Conservation (phyloP, 2,888 invertebrate genomes). For the Tiliacea citrago region DNA sequence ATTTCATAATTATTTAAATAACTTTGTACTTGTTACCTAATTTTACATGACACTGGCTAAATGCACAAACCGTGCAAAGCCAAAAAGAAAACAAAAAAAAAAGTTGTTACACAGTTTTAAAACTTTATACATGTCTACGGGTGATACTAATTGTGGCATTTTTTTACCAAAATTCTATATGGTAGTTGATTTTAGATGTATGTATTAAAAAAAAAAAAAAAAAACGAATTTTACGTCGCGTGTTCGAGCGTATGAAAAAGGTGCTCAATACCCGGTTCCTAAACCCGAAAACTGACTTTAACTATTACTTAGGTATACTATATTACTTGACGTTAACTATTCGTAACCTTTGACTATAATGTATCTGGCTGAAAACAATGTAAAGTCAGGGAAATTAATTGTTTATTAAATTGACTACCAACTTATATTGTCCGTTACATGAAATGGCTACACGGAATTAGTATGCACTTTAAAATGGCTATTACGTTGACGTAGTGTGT, state of each 20-base stretch:
- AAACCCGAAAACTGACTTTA: not conserved
- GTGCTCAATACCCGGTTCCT: not conserved
- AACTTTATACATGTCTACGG: not conserved
- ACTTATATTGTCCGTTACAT: not conserved
- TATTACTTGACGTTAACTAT: not conserved
- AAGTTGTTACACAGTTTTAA: not conserved
- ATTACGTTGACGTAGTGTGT: not conserved
- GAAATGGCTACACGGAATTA: not conserved
- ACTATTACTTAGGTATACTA: too few species aligned
- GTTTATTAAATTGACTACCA: not conserved
- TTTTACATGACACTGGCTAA: too few species aligned
- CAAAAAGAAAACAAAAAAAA: too few species aligned
- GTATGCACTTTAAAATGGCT: too few species aligned
- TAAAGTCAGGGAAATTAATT: not conserved
- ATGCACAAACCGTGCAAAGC: too few species aligned
- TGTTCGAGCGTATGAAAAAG: not conserved
- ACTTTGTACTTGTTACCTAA: too few species aligned
- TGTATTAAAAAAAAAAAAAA: too few species aligned
- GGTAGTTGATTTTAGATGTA: too few species aligned
- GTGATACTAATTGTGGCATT: not conserved
- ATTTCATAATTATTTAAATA: too few species aligned
- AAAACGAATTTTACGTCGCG: too few species aligned
- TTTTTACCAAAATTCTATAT: not conserved
- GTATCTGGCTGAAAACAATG: not conserved
- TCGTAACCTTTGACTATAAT: not conserved